Base-by-base conservation (phyloP, 2,888 invertebrate species). In the Brachypterus glaber region DNA sequence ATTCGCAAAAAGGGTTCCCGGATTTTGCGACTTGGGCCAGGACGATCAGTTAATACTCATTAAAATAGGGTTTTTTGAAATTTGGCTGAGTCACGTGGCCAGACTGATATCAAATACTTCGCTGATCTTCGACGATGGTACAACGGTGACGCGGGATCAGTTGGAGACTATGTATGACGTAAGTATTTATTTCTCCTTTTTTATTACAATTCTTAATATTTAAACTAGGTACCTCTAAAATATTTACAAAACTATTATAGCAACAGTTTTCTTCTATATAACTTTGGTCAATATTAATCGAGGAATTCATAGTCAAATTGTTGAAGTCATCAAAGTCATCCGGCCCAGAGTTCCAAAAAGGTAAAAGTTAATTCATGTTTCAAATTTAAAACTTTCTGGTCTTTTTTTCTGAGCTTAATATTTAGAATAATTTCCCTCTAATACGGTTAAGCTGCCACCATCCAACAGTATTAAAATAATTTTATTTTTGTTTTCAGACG, bases 31-130 rank as follows among this genome's bases (percentile, higher is more conserved):
- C 50, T 76, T 96, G 52, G 79, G 83, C 37, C 95, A 96, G 67
- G 95, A 95, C 62, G 96, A 96, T 69, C 96, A 97, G 68, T 75
- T 97, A 52, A 91, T 95, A 52, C 76, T 97, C 49, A 91, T 96
- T 59, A 96, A 97, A 73, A 79, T 82, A 60, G 93, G 95, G 44
- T 97, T 97, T 72, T 92, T 93, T 65, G 96, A 96, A 69, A 81
- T 93, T 45, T 96, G 95, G 93, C 73, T 95, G 48, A 81, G 87
- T 32, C 82, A 92, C 57, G 81, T 87, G 46, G 77, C 89, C 7
- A 77, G 84, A 47, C 76, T 90, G 67, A 83, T 87, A 27, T 79
- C 79, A 25, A 76, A 80, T 41, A 72, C 79, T 34, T 77, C 79
- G 49, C 71, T 96, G 62, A 84, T 90, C 42, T 89, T 95, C 61